Evolutionary conservation across 2,797 vertebrate genomes (phyloP), one percentile per base, ranked within the genome.

Genomic region (Alosa sapidissima): DNA sequence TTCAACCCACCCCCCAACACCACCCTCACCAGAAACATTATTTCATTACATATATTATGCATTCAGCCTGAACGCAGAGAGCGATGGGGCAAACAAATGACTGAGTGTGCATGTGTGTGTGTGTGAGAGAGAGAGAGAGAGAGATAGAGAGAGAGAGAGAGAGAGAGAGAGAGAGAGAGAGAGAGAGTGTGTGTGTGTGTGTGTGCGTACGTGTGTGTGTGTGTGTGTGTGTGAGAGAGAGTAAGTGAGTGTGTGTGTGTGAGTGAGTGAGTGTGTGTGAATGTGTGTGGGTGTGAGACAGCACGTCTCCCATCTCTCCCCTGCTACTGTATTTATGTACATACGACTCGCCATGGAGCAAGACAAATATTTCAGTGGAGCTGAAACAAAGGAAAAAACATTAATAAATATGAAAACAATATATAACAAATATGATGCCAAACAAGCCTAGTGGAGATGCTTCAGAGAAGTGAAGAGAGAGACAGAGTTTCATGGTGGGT

Each of bases 41-140:
- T 94, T 95, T 95, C 94, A 95, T 95, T 96, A 95, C 94, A 96
- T 95, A 94, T 93, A 95, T 96, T 96, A 95, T 96, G 95, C 95
- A 96, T 95, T 95, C 94, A 92, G 93, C 92, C 93, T 93, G 87
- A 92, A 94, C 90, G 90, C 91, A 94, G 91, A 88, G 91, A 89
- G 91, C 90, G 91, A 93, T 89, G 90, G 89, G 89, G 92, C 84
- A 81, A 62, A 87, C 89, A 90, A 89, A 88, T 90, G 91, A 58
- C 21, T 21, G 16, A 49, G 47, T 87, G 91, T 85, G 91, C 91
- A 88, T 87, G 90, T 91, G 90, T 90, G 92, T 91, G 87, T 87
- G 86, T 82, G 83, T 83, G 84, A 86, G 89, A 86, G 85, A 83
- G 87, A 88, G 90, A 89, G 91, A 89, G 82, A 78, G 83, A 14